These are phyloP conservation scores for Agonopterix subpropinquella DNA, from an alignment of 2,888 invertebrate genomes.

Conservation along the genomic window DNA sequence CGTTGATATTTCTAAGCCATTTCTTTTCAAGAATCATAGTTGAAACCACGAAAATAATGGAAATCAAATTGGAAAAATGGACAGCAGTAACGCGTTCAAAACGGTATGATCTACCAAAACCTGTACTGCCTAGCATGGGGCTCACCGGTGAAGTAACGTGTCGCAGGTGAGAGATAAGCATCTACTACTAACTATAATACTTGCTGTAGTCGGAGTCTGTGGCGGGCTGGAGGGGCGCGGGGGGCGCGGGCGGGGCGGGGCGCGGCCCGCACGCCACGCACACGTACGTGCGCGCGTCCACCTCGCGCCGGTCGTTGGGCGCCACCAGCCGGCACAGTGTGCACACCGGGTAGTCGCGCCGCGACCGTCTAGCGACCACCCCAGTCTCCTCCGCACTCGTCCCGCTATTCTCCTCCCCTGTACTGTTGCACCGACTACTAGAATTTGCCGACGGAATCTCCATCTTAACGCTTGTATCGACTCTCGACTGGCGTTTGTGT, in stretches of 20 bases:
- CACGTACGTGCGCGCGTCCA: slow-evolving; percentile 26
- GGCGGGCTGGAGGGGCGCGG: slow-evolving; percentile 27
- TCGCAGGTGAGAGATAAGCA: slow-evolving; percentile 47
- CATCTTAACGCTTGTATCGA: slow-evolving; percentile 20
- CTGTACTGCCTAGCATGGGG: slow-evolving; percentile 4
- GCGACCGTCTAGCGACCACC: slow-evolving; percentile 17
- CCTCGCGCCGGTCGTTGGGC: slow-evolving; percentile 28
- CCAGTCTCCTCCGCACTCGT: slow-evolving; percentile 34
- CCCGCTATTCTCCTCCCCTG: slow-evolving; percentile 36
- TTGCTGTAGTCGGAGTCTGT: slow-evolving; percentile 73
- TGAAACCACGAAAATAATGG: no score
- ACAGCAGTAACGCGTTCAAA: no score
- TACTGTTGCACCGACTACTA: slow-evolving; percentile 37
- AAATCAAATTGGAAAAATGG: no score
- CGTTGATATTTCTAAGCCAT: no score
- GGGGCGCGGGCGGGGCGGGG: slow-evolving; percentile 16
- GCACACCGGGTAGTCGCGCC: slow-evolving; percentile 39
- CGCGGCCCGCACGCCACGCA: slow-evolving; percentile 23
- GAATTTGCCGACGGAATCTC: slow-evolving; percentile 28
- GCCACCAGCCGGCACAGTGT: slow-evolving; percentile 38
- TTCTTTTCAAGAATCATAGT: no score
- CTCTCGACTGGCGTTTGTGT: slow-evolving; percentile 34
- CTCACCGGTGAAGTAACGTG: slow-evolving; percentile 27
- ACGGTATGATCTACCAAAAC: no score
- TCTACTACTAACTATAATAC: slow-evolving; percentile 75